Evolutionary conservation across 1,140 invertebrate species (phyloP).

Genomic region (Bombus breviceps): DNA sequence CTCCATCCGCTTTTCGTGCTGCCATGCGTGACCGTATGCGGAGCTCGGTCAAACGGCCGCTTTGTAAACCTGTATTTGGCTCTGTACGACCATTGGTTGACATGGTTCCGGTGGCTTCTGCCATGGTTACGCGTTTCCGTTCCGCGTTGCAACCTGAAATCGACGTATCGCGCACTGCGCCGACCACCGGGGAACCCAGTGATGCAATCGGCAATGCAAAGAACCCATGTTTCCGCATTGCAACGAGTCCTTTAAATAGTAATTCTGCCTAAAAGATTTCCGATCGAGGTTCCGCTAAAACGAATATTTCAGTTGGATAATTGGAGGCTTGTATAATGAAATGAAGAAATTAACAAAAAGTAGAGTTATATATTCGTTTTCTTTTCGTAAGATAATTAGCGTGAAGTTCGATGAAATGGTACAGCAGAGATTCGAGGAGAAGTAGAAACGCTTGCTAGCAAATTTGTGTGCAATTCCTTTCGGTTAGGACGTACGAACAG

Average conservation of each 20-base stretch:
- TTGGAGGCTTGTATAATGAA: too few relatives aligned
- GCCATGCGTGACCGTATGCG: constrained; percentile 64
- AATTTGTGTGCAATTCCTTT: not conserved
- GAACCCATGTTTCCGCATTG: not conserved
- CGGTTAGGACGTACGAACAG: not conserved
- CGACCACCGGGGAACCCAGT: not conserved
- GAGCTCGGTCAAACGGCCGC: constrained; percentile 68
- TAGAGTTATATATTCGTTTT: too few relatives aligned
- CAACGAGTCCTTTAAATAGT: too few relatives aligned
- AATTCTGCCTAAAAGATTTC: not conserved
- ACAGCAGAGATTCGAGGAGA: not conserved
- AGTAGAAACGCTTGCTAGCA: not conserved
- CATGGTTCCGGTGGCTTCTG: constrained; percentile 63
- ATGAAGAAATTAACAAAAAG: too few relatives aligned
- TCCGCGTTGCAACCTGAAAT: constrained; percentile 42
- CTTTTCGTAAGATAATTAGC: too few relatives aligned
- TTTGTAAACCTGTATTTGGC: constrained; percentile 71
- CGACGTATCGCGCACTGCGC: constrained; percentile 21
- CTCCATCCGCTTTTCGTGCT: constrained; percentile 56
- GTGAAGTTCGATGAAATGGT: too few relatives aligned
- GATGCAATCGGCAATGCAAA: not conserved
- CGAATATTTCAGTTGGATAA: too few relatives aligned
- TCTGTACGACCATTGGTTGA: constrained; percentile 53
- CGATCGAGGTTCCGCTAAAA: too few relatives aligned
- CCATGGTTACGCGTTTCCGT: constrained; percentile 57